A percentile compares a stretch with the other conserved stretches of the same genome.
Conservation (phyloP, 2,113 vertebrate genomes). For the Osmerus eperlanus region DNA sequence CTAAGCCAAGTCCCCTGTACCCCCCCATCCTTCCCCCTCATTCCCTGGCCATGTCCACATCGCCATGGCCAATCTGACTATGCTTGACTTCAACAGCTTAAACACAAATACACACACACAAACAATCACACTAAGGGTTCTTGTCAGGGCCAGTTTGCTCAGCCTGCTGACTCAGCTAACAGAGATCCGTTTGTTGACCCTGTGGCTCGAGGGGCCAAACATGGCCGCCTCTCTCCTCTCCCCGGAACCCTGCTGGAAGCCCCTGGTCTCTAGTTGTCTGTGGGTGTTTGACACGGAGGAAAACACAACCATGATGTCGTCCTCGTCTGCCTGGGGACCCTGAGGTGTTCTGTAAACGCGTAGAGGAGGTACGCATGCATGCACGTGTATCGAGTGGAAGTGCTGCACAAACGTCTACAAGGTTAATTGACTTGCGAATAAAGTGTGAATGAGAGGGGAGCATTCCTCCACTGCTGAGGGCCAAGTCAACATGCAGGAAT, state of each 20-base stretch:
- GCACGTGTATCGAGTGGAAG: no score
- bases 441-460: background rate
- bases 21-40: slow-evolving; percentile 24
- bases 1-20: slow-evolving; percentile 24
- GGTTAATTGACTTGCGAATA: no score
- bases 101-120: background rate
- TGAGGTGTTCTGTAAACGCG: no score
- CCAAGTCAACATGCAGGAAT: background rate
- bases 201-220: background rate
- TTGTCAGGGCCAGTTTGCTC: slow-evolving; percentile 51
- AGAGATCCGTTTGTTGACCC: slow-evolving; percentile 30
- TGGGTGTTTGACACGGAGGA: no score
- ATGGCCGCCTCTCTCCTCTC: background rate
- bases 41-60: slow-evolving; percentile 33
- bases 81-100: slow-evolving; percentile 52
- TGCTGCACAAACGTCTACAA: no score
- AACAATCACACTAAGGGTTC: background rate
- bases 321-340: no score
- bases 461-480: background rate
- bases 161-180: slow-evolving; percentile 33
- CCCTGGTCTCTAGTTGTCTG: no score
- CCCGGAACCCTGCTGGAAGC: no score
- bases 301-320: no score
- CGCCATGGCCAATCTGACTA: slow-evolving; percentile 51
- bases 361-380: no score